These are phyloP conservation scores for Diabrotica undecimpunctata DNA, from an alignment of 1,140 invertebrate species.

Conservation along the genomic window DNA sequence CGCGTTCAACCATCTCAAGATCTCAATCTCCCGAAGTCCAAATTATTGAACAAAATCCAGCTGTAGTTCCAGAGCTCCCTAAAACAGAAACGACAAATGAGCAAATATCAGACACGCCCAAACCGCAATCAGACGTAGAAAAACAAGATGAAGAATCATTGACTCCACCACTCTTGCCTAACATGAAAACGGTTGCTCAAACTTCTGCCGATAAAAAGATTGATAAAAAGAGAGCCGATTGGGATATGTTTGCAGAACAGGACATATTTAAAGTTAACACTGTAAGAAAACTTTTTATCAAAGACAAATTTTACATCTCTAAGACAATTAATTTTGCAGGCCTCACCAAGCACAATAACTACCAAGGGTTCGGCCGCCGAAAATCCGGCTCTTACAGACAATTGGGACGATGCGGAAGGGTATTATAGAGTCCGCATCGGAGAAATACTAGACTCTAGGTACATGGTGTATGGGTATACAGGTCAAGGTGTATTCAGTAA, in stretches of 20 bases:
- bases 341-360: conserved; percentile 70
- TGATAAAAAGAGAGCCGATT: conserved; percentile 57
- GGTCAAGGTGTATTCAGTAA: conserved; percentile 99
- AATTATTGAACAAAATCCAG: conserved; percentile 18
- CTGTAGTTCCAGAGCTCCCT: conserved; percentile 12
- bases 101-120: neutral
- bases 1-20: conserved; percentile 18
- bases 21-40: conserved; percentile 27
- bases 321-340: neutral
- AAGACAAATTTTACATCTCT: too few relatives aligned
- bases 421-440: conserved; percentile 94
- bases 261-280: conserved; percentile 82
- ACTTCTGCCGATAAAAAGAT: conserved; percentile 43
- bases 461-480: conserved; percentile 95
- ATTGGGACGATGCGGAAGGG: conserved; percentile 99
- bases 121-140: conserved; percentile 27
- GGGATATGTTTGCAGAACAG: conserved; percentile 87
- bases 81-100: conserved; percentile 3
- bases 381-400: conserved; percentile 92
- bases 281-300: too few relatives aligned
- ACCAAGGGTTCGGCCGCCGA: conserved; percentile 66
- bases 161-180: conserved; percentile 45
- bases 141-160: conserved; percentile 40
- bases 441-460: conserved; percentile 89
- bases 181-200: conserved; percentile 41